A percentile compares a stretch with the other conserved stretches of the same genome.
phyloP scores from a whole-genome alignment of 2,888 invertebrate species.

The Drosophila seclusa region DNA sequence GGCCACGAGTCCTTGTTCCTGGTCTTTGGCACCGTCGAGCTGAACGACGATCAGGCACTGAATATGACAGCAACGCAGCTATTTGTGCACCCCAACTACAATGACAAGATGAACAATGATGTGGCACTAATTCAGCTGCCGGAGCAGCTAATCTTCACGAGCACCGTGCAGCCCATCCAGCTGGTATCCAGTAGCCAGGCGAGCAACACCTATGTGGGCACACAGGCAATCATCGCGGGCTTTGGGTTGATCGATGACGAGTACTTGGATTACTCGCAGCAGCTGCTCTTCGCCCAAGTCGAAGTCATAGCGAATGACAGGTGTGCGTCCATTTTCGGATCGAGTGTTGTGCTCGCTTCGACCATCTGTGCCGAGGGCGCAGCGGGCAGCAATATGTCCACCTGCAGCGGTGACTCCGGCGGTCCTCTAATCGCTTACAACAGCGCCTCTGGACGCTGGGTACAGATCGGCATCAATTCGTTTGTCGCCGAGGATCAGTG shows the following conservation, averaged over 20 bases:
- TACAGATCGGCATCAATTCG: constrained; percentile 83
- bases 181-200: constrained; percentile 58
- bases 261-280: constrained; percentile 74
- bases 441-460: constrained; percentile 42
- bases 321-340: constrained; percentile 69
- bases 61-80: constrained; percentile 75
- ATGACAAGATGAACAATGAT: constrained; percentile 79
- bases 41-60: constrained; percentile 57
- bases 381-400: constrained; percentile 74
- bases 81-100: constrained; percentile 78
- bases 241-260: constrained; percentile 81
- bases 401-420: constrained; percentile 83
- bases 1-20: constrained; percentile 66
- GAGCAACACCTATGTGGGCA: constrained; percentile 68
- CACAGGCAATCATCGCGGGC: constrained; percentile 73
- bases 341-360: constrained; percentile 61
- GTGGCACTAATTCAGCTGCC: constrained; percentile 80
- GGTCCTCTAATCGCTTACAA: constrained; percentile 74
- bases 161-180: constrained; percentile 71
- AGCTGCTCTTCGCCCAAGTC: constrained; percentile 75
- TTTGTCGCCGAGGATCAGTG: constrained; percentile 82
- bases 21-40: constrained; percentile 74
- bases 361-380: constrained; percentile 79
- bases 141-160: constrained; percentile 57
- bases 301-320: constrained; percentile 72